Percentiles rank a stretch among this genome's conserved stretches.
phyloP scores from a whole-genome alignment of 2,888 invertebrate genomes.

The Odontocolon sp. region DNA sequence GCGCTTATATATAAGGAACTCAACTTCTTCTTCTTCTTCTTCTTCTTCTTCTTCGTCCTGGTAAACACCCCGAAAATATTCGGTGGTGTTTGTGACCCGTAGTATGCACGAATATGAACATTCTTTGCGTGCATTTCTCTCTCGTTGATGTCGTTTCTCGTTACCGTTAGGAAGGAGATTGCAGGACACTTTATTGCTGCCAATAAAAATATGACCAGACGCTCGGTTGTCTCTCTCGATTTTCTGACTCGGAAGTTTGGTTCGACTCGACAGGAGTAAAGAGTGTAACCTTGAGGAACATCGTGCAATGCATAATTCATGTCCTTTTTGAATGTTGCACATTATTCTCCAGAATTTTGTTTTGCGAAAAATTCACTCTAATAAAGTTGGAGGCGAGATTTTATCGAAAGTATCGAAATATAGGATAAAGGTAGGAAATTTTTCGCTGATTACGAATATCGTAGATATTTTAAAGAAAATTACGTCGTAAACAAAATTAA shows the following conservation, averaged over 20 bases:
- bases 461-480: too few species aligned
- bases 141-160: conserved; percentile 33
- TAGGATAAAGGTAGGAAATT: too few species aligned
- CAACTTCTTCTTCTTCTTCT: too few species aligned
- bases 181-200: conserved; percentile 66
- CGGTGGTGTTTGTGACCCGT: too few species aligned
- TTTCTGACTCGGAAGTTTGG: conserved; percentile 38
- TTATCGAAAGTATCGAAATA: too few species aligned
- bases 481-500: too few species aligned
- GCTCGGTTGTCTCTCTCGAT: conserved; percentile 12
- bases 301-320: conserved; percentile 4
- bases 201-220: conserved; percentile 66
- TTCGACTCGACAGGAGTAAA: conserved; percentile 20
- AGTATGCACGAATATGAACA: conserved; percentile 19
- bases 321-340: not conserved
- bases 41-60: too few species aligned
- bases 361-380: not conserved
- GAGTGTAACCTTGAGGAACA: conserved; percentile 21
- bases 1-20: too few species aligned
- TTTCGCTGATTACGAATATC: too few species aligned
- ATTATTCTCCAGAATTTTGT: not conserved
- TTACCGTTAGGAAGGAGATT: conserved; percentile 64
- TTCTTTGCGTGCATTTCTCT: conserved; percentile 7
- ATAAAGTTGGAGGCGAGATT: too few species aligned
- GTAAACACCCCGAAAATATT: too few species aligned